Percentiles rank a stretch among this genome's conserved stretches.
These are phyloP conservation scores for Orthosia cruda DNA, from an alignment of 2,888 invertebrate genomes.

Conservation along the genomic window DNA sequence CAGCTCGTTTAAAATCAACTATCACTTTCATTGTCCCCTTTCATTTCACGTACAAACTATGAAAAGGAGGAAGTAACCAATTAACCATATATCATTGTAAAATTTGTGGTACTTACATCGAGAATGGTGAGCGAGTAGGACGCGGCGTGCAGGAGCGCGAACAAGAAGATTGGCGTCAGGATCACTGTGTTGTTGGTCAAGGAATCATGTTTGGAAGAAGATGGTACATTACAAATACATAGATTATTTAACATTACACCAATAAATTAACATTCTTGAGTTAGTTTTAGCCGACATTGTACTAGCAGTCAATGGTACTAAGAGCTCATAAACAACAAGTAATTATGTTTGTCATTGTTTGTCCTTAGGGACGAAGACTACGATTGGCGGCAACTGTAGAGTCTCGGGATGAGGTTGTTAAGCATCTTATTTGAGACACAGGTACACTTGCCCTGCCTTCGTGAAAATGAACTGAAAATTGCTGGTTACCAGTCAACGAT, in stretches of 20 bases:
- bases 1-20: constrained; percentile 5
- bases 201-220: neutral
- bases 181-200: constrained; percentile 93
- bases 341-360: no score
- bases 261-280: no score
- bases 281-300: no score
- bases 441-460: no score
- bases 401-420: no score
- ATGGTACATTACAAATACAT: neutral
- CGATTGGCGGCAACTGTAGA: no score
- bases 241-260: no score
- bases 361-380: no score
- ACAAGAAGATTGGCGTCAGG: constrained; percentile 97
- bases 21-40: constrained; percentile 2
- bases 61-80: constrained; percentile 41
- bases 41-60: constrained; percentile 11
- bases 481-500: no score
- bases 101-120: constrained; percentile 94
- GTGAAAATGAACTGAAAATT: no score
- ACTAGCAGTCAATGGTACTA: no score
- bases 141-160: constrained; percentile 98
- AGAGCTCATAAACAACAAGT: no score
- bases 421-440: neutral
- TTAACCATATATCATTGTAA: constrained; percentile 1
- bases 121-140: constrained; percentile 97